These are phyloP conservation scores for Toxotes chatareus DNA, from an alignment of 2,113 vertebrate species.

Conservation along the genomic window DNA sequence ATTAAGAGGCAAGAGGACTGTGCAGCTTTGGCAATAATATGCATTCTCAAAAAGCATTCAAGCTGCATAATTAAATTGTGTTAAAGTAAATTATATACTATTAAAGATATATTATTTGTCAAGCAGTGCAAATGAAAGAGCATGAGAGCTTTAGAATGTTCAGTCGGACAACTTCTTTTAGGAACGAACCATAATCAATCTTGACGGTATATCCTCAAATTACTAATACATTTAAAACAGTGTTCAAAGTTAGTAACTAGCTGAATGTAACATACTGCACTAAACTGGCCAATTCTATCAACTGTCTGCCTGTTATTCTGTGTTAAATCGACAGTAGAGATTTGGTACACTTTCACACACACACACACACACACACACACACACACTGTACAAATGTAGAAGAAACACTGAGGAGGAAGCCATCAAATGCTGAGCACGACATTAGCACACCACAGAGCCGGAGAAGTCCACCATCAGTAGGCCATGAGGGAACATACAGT, in stretches of 20 bases:
- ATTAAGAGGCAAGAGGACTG: not conserved
- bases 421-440: conserved; percentile 66
- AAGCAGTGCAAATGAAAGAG: not conserved
- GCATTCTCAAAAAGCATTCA: not conserved
- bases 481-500: conserved; percentile 83
- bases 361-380: conserved; percentile 29
- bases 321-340: not conserved
- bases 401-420: conserved; percentile 64
- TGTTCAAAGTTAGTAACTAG: not conserved
- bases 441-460: conserved; percentile 87
- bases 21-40: not conserved
- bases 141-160: not conserved
- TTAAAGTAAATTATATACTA: not conserved
- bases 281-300: not conserved
- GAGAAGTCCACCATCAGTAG: conserved; percentile 82
- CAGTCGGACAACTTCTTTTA: not conserved
- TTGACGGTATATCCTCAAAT: not conserved
- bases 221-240: not conserved
- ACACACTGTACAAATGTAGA: conserved; percentile 30
- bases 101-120: not conserved
- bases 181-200: not conserved
- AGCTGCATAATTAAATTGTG: not conserved
- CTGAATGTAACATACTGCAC: not conserved
- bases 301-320: not conserved
- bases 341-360: not conserved